These are phyloP conservation scores for Hemicentrotus pulcherrimus DNA, from an alignment of 35 echinoderm and acorn worm genomes.

Conservation along the genomic window DNA sequence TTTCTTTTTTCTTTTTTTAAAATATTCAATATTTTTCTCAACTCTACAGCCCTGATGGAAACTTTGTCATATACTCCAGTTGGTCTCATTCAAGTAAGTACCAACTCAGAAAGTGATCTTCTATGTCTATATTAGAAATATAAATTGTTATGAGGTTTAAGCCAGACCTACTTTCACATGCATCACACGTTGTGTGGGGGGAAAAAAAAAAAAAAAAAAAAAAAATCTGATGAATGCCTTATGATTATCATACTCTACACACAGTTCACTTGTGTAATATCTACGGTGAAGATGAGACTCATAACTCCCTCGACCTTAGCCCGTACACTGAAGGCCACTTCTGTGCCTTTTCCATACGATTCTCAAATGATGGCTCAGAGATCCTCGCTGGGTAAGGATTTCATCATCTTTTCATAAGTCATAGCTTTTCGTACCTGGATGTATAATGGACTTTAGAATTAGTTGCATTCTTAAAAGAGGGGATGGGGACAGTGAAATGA, in stretches of 20 bases:
- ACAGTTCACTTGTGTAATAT: conserved; percentile 95
- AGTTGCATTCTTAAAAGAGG: too few species aligned
- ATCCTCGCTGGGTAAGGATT: conserved; percentile 88
- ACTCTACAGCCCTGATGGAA: conserved; percentile 84
- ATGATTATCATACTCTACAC: neutral
- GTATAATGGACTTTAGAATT: too few species aligned
- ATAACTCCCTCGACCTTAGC: conserved; percentile 67
- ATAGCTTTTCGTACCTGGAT: too few species aligned
- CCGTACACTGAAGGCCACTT: conserved; percentile 66
- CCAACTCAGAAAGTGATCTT: neutral
- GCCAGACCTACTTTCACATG: too few species aligned
- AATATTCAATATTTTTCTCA: neutral
- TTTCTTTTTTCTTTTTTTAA: too few species aligned
- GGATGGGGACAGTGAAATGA: too few species aligned
- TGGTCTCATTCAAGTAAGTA: conserved; percentile 92
- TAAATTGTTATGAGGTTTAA: too few species aligned
- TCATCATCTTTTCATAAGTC: too few species aligned
- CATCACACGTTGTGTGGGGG: too few species aligned
- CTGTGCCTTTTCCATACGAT: conserved; percentile 92
- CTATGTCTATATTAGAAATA: too few species aligned
- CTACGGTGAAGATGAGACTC: conserved; percentile 91
- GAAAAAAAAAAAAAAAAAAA: too few species aligned
- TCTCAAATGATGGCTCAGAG: conserved; percentile 91
- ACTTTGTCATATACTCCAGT: conserved; percentile 91
- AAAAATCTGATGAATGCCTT: too few species aligned